A percentile compares a stretch with the other conserved stretches of the same genome.
phyloP scores from a whole-genome alignment of 2,113 vertebrate genomes.

The Caranx melampygus region DNA sequence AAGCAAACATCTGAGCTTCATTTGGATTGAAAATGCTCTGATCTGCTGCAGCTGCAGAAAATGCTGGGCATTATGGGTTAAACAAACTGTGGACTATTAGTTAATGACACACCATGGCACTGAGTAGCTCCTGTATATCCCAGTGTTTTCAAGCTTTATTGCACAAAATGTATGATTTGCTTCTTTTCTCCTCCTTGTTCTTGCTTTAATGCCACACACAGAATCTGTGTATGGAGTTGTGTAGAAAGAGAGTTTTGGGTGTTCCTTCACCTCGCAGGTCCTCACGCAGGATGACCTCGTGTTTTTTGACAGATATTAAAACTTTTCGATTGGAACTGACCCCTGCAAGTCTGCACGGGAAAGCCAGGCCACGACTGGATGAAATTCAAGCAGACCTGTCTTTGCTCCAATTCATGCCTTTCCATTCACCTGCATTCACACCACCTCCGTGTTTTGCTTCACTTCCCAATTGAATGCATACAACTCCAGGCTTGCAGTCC shows the following conservation, averaged over 20 bases:
- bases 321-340: background rate
- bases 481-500: background rate
- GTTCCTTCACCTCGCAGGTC: too few species aligned
- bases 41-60: background rate
- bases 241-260: too few species aligned
- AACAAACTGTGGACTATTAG: constrained; percentile 12
- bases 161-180: background rate
- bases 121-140: background rate
- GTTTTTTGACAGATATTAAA: background rate
- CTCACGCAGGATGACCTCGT: background rate
- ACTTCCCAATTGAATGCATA: constrained; percentile 5
- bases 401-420: background rate
- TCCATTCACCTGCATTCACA: constrained; percentile 12
- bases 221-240: background rate
- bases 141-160: background rate
- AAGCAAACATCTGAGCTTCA: constrained; percentile 1
- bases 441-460: background rate
- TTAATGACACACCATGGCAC: constrained; percentile 12
- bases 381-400: background rate
- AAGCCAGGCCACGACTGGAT: background rate
- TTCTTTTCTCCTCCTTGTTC: background rate
- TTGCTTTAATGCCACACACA: background rate
- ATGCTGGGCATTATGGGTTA: background rate
- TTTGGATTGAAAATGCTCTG: background rate
- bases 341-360: background rate